Evolutionary conservation across 2,113 vertebrate species (phyloP).

Genomic region (Hippocampus comes): DNA sequence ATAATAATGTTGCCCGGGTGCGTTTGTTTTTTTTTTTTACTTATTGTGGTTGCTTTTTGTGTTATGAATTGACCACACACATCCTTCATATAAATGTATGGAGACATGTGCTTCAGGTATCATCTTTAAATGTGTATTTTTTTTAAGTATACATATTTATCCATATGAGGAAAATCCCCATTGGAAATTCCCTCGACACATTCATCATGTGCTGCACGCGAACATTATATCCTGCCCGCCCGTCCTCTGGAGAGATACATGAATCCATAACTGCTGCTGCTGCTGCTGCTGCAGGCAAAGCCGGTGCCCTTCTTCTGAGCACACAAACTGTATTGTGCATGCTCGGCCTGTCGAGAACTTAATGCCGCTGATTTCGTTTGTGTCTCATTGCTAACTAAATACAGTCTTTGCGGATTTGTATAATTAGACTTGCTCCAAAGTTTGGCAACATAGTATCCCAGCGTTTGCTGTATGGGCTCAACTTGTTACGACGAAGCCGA

Average conservation of each 20-base stretch:
- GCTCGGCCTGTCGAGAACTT: slow-evolving; percentile 15
- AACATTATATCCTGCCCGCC: slow-evolving; percentile 8
- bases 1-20: not conserved
- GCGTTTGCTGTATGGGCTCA: slow-evolving; percentile 13
- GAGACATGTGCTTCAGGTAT: slow-evolving; percentile 4
- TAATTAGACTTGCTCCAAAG: slow-evolving; percentile 31
- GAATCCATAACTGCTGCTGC: slow-evolving; percentile 12
- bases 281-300: slow-evolving; percentile 3
- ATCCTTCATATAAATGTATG: not conserved
- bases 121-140: slow-evolving; percentile 6
- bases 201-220: not conserved
- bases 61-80: not conserved
- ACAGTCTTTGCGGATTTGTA: slow-evolving; percentile 1
- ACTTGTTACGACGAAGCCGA: slow-evolving; percentile 41
- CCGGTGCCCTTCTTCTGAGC: slow-evolving; percentile 6
- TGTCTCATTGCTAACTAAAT: slow-evolving; percentile 20
- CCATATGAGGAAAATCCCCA: slow-evolving; percentile 5
- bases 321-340: slow-evolving; percentile 6
- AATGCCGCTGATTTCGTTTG: slow-evolving; percentile 18
- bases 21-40: not conserved
- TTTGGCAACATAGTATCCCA: slow-evolving; percentile 14
- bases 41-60: not conserved
- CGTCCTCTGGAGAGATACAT: slow-evolving; percentile 10
- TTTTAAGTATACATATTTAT: slow-evolving; percentile 16
- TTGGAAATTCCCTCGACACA: slow-evolving; percentile 17